Conservation (phyloP, 2,797 vertebrate genomes). For the Smutsia gigantea region DNA sequence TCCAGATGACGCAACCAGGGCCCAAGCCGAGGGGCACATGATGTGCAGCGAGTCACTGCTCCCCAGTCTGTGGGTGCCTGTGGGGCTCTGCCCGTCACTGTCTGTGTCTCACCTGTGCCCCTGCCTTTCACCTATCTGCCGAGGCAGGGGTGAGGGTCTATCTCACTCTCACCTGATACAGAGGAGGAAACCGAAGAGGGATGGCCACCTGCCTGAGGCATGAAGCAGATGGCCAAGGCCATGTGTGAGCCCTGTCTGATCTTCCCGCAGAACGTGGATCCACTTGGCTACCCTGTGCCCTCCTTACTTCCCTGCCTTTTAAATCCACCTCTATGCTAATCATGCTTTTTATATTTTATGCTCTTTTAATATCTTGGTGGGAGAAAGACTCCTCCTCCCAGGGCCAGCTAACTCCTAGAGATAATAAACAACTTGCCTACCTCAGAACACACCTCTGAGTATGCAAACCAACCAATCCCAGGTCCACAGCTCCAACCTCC, state of each 20-base stretch:
- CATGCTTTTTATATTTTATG: background rate
- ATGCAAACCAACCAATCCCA: background rate
- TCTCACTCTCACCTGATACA: background rate
- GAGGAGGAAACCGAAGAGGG: background rate
- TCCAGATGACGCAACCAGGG: background rate
- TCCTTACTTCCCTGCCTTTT: background rate
- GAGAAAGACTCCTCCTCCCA: background rate
- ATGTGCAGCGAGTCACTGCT: rapidly evolving
- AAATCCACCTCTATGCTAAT: background rate
- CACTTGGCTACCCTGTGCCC: too few species aligned
- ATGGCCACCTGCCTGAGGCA: background rate
- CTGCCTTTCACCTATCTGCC: background rate
- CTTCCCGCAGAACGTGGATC: background rate
- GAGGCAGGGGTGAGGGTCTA: rapidly evolving
- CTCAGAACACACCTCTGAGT: background rate
- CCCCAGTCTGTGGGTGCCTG: background rate
- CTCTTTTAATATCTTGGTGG: background rate
- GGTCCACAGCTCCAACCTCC: background rate
- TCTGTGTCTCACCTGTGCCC: too few species aligned
- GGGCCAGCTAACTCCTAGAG: background rate
- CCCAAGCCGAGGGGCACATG: rapidly evolving
- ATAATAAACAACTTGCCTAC: background rate
- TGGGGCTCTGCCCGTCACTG: background rate
- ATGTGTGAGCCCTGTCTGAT: background rate
- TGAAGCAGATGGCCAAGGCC: background rate